A percentile compares a stretch with the other conserved stretches of the same genome.
phyloP scores from a whole-genome alignment of 2,797 vertebrate genomes.

The Todus mexicanus region DNA sequence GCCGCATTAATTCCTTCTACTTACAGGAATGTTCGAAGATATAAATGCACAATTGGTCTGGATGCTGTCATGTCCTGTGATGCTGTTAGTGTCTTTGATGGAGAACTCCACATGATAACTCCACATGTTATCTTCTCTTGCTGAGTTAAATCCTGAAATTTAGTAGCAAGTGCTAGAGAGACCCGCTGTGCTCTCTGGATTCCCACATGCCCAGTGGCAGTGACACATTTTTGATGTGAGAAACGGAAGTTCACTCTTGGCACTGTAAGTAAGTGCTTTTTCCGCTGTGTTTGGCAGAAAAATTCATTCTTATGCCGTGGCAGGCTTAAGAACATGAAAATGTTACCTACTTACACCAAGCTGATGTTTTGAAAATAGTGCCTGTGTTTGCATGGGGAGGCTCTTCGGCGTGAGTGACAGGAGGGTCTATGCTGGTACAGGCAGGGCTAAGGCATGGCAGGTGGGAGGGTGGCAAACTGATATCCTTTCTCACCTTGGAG shows the following conservation, averaged over 20 bases:
- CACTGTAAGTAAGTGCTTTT: slow-evolving; percentile 2
- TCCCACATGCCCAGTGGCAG: slow-evolving; percentile 31
- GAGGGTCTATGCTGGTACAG: neutral
- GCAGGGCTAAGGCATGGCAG: neutral
- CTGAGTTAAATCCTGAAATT: slow-evolving; percentile 51
- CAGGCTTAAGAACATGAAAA: neutral
- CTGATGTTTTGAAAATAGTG: neutral
- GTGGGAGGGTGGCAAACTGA: neutral
- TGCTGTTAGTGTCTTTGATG: slow-evolving; percentile 10
- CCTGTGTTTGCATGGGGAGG: neutral
- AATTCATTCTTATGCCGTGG: neutral
- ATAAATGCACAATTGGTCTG: slow-evolving; percentile 9
- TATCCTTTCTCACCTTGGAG: slow-evolving; percentile 27
- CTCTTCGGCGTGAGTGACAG: neutral
- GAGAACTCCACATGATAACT: slow-evolving; percentile 36
- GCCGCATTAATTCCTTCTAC: neutral
- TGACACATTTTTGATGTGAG: slow-evolving; percentile 46
- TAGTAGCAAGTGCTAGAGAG: slow-evolving; percentile 26
- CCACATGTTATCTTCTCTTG: slow-evolving; percentile 9
- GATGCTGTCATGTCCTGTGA: slow-evolving; percentile 28
- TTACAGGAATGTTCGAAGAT: slow-evolving; percentile 12
- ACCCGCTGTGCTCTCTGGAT: slow-evolving; percentile 36
- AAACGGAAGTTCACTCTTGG: slow-evolving; percentile 20
- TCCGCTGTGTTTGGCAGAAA: neutral
- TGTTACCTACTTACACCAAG: neutral